These are phyloP conservation scores for Melanaphis sacchari DNA, from an alignment of 1,140 invertebrate genomes.

Conservation along the genomic window DNA sequence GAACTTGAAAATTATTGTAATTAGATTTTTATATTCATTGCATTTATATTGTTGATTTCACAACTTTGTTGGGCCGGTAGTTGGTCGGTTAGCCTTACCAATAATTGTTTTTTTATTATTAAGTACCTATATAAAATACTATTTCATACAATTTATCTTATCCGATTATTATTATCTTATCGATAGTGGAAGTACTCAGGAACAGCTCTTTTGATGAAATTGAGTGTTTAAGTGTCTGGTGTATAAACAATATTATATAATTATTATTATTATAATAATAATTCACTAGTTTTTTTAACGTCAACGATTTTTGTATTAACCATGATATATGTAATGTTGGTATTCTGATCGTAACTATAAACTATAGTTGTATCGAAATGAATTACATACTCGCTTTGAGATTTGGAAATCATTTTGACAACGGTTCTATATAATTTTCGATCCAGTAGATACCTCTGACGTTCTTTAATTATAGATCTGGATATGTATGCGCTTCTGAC, in stretches of 20 bases:
- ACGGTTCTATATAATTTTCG: background rate
- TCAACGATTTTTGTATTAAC: too few species aligned
- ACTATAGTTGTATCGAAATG: background rate
- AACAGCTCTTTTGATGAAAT: too few species aligned
- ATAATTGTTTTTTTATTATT: too few species aligned
- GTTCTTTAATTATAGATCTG: background rate
- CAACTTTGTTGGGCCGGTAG: background rate
- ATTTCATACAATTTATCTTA: too few species aligned
- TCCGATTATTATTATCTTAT: too few species aligned
- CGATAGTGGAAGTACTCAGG: too few species aligned
- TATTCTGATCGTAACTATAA: background rate
- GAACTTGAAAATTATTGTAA: background rate
- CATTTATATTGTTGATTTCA: background rate
- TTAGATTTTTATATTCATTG: background rate
- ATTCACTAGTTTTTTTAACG: too few species aligned
- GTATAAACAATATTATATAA: background rate
- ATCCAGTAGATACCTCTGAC: background rate
- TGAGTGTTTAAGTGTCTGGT: too few species aligned
- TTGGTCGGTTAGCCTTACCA: background rate
- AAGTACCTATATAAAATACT: too few species aligned
- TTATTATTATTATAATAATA: background rate
- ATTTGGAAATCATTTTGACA: background rate
- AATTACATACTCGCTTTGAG: background rate
- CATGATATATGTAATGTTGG: background rate
- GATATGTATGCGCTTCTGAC: background rate